Evolutionary conservation across 2,888 invertebrate genomes (phyloP).

Genomic region (Amblyteles armatorius): DNA sequence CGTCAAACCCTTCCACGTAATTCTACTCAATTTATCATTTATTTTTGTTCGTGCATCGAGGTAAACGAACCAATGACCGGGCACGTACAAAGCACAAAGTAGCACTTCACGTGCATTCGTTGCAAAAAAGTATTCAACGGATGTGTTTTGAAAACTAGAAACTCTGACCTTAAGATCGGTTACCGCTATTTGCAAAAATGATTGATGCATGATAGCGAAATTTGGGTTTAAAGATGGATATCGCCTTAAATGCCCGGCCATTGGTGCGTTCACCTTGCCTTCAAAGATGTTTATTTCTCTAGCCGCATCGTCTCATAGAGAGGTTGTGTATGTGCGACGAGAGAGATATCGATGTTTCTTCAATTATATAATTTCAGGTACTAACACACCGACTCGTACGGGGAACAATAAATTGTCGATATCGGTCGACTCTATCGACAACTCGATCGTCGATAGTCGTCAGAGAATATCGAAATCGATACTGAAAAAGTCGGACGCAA

Average conservation of each 20-base stretch:
- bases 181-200: too few species aligned
- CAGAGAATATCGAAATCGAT: constrained; percentile 91
- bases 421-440: constrained; percentile 90
- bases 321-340: neutral
- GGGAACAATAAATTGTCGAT: constrained; percentile 89
- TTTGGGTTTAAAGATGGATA: too few species aligned
- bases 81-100: too few species aligned
- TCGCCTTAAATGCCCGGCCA: too few species aligned
- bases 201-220: too few species aligned
- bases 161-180: too few species aligned
- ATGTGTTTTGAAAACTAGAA: too few species aligned
- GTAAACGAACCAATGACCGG: too few species aligned
- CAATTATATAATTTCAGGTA: constrained; percentile 75
- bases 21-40: neutral
- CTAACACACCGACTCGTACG: constrained; percentile 75
- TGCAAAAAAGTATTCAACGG: too few species aligned
- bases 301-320: neutral
- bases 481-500: constrained; percentile 90
- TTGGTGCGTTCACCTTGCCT: too few species aligned
- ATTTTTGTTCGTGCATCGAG: neutral
- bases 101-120: too few species aligned
- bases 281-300: neutral
- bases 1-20: constrained; percentile 45
- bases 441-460: constrained; percentile 87
- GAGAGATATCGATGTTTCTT: constrained; percentile 42